Evolutionary conservation across 2,113 vertebrate species (phyloP), one percentile per base, ranked within the genome.

Genomic region (Sialia sialis): DNA sequence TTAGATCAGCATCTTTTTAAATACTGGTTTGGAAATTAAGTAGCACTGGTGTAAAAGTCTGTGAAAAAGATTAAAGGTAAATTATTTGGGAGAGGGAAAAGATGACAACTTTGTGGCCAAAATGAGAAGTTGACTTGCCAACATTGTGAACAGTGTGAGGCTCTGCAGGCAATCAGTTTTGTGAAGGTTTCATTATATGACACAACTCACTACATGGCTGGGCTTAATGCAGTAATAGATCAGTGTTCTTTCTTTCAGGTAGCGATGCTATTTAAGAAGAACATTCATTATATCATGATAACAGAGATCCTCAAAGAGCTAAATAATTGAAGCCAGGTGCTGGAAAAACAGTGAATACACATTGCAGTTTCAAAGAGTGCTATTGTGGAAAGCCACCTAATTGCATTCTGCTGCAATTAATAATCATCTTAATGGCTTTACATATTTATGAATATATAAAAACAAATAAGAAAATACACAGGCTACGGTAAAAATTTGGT

Each of bases 361-460:
- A 80, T 83, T 80, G 78, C 14, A 26, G 39, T 91, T 95, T 91
- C 85, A 84, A 78, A 84, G 87, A 19, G n/a, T 83, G 54, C 39
- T 69, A 25, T 68, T 92, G 91, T 87, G 75, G 86, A 92, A 84
- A 96, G 62, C 73, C 39, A 76, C 20, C 68, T 93, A 96, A 95
- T 95, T 95, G 82, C 84, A 79, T 96, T 91, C 89, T 90, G 84
- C 54, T 89, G 91, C 87, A 94, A 95, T 96, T 96, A 95, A 94
- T 94, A 95, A 94, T 90, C 11, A 93, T 93, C 90, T 91, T 94
- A 95, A 95, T 93, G 79, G 87, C 72, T 97, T 84, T 96, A 72
- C 92, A 90, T 96, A 93, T 96, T 95, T 95, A 96, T 95, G 94
- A 89, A 70, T 85, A 83, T 85, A 85, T 91, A 81, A 95, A 96